Base-by-base conservation (phyloP, 2,797 vertebrate genomes). In the Champsocephalus gunnari region DNA sequence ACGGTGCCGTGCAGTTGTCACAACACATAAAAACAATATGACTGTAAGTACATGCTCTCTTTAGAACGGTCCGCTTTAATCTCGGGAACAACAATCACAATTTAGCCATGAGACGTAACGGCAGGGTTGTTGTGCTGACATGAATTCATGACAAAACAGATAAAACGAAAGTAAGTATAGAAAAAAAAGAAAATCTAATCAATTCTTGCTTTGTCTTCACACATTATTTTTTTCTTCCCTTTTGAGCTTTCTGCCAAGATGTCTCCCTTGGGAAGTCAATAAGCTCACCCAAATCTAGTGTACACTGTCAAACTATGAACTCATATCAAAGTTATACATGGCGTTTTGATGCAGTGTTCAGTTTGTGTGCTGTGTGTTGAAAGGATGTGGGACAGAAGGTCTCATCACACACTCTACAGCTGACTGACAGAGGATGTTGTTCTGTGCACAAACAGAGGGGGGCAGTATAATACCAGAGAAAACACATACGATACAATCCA, bases 401-500 rank as follows among this genome's bases (percentile, higher is more conserved):
- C 62, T 79, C 50, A 9, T 76, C 48, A 57, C 38, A 54, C 32
- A 48, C 41, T 54, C 34, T n/a, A 34, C 21, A 67, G 53, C 48
- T 65, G 60, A 56, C 47, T 70, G 71, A 79, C 60, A 54, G 34
- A 44, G n/a, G 3, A 34, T 66, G 77, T 28, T 48, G 43, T 79
- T 88, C 77, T 32, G 17, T 32, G 21, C 11, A 28, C 57, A 61
- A 69, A 71, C 93, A 90, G 81, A 80, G 73, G 93, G 88, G 90
- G 93, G 93, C 93, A 94, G 92, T 93, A 66, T 84, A 82, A 90
- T 48, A 93, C 89, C 91, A 92, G 80, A 71, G 68, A 86, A 89
- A 66, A 17, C 14, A 64, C 32, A 65, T 56, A 63, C 65, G 67
- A 66, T 66, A 2, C n/a, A 59, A 65, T 12, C 49, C 62, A 24